A percentile compares a stretch with the other conserved stretches of the same genome.
Conservation (phyloP, 2,888 invertebrate species). For the Conomelus anceps region DNA sequence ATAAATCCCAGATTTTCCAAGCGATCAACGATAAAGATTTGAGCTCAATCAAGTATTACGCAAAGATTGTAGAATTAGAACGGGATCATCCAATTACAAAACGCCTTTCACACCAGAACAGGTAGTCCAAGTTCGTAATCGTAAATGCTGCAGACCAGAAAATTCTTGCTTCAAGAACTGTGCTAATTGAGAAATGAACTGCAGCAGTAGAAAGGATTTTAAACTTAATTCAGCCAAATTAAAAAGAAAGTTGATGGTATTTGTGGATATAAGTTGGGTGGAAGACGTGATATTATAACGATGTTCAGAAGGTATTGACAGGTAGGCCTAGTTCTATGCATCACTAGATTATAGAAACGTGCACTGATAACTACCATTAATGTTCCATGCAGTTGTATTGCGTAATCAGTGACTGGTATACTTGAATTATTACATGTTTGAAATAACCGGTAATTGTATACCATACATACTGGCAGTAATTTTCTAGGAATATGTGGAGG, state of each 20-base stretch:
- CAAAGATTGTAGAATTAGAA: neutral
- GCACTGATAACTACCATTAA: neutral
- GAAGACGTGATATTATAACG: neutral
- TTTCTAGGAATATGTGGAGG: neutral
- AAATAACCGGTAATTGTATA: neutral
- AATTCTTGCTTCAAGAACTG: neutral
- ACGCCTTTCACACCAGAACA: neutral
- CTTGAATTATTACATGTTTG: neutral
- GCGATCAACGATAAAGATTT: neutral
- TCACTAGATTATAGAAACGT: neutral
- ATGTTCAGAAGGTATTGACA: neutral
- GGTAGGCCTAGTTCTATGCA: neutral
- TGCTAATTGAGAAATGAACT: neutral
- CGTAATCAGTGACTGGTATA: neutral
- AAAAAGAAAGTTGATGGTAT: neutral
- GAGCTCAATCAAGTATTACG: neutral
- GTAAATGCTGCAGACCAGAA: neutral
- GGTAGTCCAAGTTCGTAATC: neutral
- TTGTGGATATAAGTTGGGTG: neutral
- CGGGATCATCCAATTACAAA: neutral
- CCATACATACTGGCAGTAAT: neutral
- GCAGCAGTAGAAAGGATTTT: neutral
- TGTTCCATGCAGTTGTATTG: neutral
- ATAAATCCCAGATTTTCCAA: neutral
- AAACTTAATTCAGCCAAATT: neutral